These are phyloP conservation scores for Aphelocoma coerulescens DNA, from an alignment of 2,113 vertebrate genomes.

Conservation along the genomic window DNA sequence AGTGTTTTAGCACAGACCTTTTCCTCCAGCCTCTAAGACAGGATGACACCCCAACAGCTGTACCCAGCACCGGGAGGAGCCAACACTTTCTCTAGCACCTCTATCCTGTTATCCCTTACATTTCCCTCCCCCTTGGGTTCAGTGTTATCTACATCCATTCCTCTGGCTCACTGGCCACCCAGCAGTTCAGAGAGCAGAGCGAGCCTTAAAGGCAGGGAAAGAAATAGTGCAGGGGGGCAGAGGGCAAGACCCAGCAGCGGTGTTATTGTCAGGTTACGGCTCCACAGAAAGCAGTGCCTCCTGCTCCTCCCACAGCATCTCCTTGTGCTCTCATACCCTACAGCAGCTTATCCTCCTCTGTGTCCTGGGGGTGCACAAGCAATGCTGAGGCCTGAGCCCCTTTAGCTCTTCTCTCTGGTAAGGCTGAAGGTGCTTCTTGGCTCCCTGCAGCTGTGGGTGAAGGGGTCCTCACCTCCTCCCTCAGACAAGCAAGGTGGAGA, in stretches of 20 bases:
- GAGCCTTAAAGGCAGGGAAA: neutral
- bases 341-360: neutral
- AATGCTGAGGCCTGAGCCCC: neutral
- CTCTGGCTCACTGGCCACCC: neutral
- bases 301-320: neutral
- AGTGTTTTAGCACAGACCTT: neutral
- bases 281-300: neutral
- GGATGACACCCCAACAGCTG: neutral
- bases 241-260: rapidly evolving
- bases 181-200: neutral
- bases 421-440: neutral
- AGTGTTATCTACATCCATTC: neutral
- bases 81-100: neutral
- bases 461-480: neutral
- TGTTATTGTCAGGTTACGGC: rapidly evolving
- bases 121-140: neutral
- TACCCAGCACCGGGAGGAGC: neutral
- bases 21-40: neutral
- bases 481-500: neutral
- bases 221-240: neutral
- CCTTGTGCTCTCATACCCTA: neutral
- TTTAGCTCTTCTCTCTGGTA: neutral
- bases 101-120: neutral
- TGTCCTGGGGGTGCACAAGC: neutral
- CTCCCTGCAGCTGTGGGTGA: neutral